phyloP scores from a whole-genome alignment of 2,888 invertebrate genomes.

The Mechanitis messenoides region DNA sequence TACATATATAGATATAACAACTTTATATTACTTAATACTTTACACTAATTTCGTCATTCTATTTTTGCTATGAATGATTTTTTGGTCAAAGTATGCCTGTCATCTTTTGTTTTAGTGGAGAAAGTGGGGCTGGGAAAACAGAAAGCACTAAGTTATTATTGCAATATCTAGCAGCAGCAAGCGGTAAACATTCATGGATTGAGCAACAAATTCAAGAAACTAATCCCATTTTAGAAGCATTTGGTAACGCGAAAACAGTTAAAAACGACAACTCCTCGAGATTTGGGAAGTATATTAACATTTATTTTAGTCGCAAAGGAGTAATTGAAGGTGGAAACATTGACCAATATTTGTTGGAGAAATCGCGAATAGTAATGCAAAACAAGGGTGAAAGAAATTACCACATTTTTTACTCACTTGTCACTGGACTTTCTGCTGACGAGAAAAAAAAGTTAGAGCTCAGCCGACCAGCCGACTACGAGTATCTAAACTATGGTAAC shows the following conservation, averaged over 20 bases:
- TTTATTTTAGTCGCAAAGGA: conserved; percentile 88
- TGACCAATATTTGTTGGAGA: conserved; percentile 96
- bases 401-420: conserved; percentile 95
- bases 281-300: conserved; percentile 96
- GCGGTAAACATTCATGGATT: conserved; percentile 97
- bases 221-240: conserved; percentile 97
- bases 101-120: conserved; percentile 80
- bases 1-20: too few species aligned
- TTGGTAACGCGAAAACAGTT: conserved; percentile 97
- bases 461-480: conserved; percentile 83
- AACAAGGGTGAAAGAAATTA: conserved; percentile 94
- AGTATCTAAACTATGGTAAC: conserved; percentile 88
- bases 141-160: conserved; percentile 96
- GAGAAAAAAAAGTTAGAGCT: conserved; percentile 88
- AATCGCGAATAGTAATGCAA: conserved; percentile 94
- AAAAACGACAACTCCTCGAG: conserved; percentile 97
- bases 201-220: conserved; percentile 98
- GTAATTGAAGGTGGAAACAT: conserved; percentile 95
- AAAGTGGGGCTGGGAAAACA: conserved; percentile 97
- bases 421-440: conserved; percentile 87
- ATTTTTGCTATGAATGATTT: too few species aligned
- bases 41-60: too few species aligned
- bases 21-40: too few species aligned
- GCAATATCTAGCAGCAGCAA: conserved; percentile 94
- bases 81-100: neutral